phyloP scores from a whole-genome alignment of 2,113 vertebrate genomes.

The Sylvia atricapilla region DNA sequence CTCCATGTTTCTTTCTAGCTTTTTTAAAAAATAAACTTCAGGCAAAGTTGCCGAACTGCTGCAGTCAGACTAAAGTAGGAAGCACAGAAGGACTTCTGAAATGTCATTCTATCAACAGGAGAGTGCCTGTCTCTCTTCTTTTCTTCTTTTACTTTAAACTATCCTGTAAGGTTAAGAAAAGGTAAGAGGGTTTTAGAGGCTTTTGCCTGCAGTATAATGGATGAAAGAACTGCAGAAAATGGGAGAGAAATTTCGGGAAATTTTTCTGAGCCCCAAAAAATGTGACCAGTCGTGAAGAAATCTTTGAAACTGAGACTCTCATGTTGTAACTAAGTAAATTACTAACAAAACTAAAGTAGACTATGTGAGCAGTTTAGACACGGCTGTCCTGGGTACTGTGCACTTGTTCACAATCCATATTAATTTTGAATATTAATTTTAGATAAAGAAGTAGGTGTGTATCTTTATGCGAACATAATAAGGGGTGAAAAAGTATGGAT shows the following conservation, averaged over 20 bases:
- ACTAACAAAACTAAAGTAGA: not conserved
- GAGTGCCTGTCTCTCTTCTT: not conserved
- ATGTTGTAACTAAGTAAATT: not conserved
- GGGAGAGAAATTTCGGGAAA: not conserved
- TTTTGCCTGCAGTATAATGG: conserved; percentile 24
- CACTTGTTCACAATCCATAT: not conserved
- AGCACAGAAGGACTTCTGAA: conserved; percentile 3
- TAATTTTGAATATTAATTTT: conserved; percentile 1
- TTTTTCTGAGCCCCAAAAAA: not conserved
- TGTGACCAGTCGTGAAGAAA: not conserved
- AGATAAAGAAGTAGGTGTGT: not conserved
- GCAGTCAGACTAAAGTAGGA: not conserved
- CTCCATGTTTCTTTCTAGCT: not conserved
- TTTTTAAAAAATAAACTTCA: not conserved
- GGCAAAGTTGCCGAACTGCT: not conserved
- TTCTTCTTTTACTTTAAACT: conserved; percentile 30
- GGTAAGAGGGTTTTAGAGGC: not conserved
- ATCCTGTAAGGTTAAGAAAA: conserved; percentile 13
- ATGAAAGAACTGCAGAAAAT: conserved; percentile 35
- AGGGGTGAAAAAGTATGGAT: not conserved
- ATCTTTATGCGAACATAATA: not conserved
- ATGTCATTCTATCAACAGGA: not conserved
- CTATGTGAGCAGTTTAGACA: not conserved
- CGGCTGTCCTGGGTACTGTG: not conserved
- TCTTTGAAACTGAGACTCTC: not conserved